Conservation (phyloP, 2,113 vertebrate species). For the Limanda limanda region DNA sequence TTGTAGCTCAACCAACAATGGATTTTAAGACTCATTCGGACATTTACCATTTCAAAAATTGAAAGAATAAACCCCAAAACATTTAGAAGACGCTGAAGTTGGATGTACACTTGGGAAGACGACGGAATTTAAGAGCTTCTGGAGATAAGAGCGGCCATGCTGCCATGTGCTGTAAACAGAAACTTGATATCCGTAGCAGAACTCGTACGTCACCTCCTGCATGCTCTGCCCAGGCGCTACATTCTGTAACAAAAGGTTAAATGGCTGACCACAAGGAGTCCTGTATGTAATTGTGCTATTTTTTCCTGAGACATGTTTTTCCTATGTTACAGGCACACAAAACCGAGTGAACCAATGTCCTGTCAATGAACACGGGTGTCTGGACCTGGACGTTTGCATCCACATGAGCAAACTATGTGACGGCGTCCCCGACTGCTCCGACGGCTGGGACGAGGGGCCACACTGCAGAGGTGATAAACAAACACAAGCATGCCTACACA, state of each 20-base stretch:
- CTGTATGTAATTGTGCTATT: background rate
- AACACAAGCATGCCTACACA: background rate
- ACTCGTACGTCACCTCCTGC: too few relatives aligned
- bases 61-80: too few relatives aligned
- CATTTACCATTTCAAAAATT: too few relatives aligned
- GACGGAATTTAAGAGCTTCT: too few relatives aligned
- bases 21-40: background rate
- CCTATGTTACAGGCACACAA: constrained; percentile 86
- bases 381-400: constrained; percentile 92
- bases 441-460: constrained; percentile 92
- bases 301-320: constrained; percentile 22
- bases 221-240: too few relatives aligned
- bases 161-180: too few relatives aligned
- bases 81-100: too few relatives aligned
- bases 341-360: constrained; percentile 91
- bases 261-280: background rate
- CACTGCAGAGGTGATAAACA: constrained; percentile 89
- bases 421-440: constrained; percentile 87
- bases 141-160: too few relatives aligned
- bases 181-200: too few relatives aligned
- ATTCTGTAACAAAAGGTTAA: background rate
- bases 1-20: background rate
- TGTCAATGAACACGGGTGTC: constrained; percentile 92
- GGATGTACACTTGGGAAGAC: too few relatives aligned
- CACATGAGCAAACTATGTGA: constrained; percentile 93